A percentile compares a stretch with the other conserved stretches of the same genome.
Conservation (phyloP, 2,797 vertebrate genomes). For the Nannoperca obscura region DNA sequence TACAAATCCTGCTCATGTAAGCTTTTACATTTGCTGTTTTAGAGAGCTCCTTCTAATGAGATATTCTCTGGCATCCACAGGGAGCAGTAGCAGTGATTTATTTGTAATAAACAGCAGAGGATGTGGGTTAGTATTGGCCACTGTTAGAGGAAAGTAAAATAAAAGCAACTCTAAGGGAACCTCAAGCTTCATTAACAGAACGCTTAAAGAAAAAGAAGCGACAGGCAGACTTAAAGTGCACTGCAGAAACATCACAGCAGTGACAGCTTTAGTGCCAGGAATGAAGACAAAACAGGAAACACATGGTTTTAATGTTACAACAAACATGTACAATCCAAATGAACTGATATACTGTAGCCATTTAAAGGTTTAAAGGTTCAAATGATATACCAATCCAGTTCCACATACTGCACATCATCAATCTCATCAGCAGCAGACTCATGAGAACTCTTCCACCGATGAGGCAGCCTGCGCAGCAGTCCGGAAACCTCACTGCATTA, state of each 20-base stretch:
- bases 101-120: slow-evolving; percentile 29
- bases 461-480: slow-evolving; percentile 32
- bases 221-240: background rate
- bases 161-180: slow-evolving; percentile 7
- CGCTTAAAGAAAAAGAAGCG: background rate
- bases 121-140: slow-evolving; percentile 8
- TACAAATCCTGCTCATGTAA: background rate
- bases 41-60: background rate
- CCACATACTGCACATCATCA: slow-evolving; percentile 11
- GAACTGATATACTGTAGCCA: background rate
- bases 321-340: background rate
- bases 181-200: background rate
- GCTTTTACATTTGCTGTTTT: slow-evolving; percentile 20
- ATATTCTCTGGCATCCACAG: background rate
- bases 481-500: slow-evolving; percentile 13
- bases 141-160: slow-evolving; percentile 2
- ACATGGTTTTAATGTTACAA: background rate
- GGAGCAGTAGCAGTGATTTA: slow-evolving; percentile 19
- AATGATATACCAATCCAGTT: background rate
- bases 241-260: background rate
- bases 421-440: slow-evolving; percentile 22
- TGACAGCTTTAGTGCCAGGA: background rate
- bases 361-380: too few relatives aligned
- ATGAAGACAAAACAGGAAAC: background rate
- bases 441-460: slow-evolving; percentile 19